Evolutionary conservation across 2,888 invertebrate species (phyloP), one percentile per base, ranked within the genome.

Genomic region (Epiblema foenella): DNA sequence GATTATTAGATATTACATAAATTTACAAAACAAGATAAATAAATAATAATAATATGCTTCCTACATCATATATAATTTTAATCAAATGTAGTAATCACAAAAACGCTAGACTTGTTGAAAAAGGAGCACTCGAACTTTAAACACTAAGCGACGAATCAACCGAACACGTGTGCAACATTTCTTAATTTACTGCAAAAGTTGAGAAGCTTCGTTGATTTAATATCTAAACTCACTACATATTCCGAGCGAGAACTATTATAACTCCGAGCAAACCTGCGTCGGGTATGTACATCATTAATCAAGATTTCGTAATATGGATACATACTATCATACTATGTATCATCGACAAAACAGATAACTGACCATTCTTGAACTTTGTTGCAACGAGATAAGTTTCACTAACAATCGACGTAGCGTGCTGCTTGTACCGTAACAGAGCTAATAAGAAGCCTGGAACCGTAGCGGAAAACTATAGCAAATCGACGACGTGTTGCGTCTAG

Each of bases 211-310:
- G 52, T 69, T 70, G 54, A 54, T 52, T 56, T 59, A 64, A 65
- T 60, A 60, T 70, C 29, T 42, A n/a, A 65, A 70, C 64, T 70
- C 18, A 2, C 24, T 46, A 57, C 49, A 63, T 69, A 56, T 56
- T 39, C 51, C 29, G n/a, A n/a, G n/a, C n/a, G n/a, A n/a, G n/a
- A n/a, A n/a, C n/a, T n/a, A n/a, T n/a, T n/a, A 64, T 39, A 65
- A 66, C 54, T 49, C 33, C 52, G 12, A 71, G 54, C 66, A 56
- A 66, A 62, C 57, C 56, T 39, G 60, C 20, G 66, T 62, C 56
- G 54, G 52, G 52, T 71, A 66, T 67, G 62, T 71, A 56, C 71
- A 67, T 71, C 71, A 67, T 71, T 71, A 71, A 71, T 71, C 71
- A 67, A 71, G 66, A 67, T 67, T 67, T 67, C 67, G 67, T 51